Evolutionary conservation across 92 coral and sea anemone species (phyloP), one percentile per base, ranked within the genome.

Genomic region (Actinostola sp.): DNA sequence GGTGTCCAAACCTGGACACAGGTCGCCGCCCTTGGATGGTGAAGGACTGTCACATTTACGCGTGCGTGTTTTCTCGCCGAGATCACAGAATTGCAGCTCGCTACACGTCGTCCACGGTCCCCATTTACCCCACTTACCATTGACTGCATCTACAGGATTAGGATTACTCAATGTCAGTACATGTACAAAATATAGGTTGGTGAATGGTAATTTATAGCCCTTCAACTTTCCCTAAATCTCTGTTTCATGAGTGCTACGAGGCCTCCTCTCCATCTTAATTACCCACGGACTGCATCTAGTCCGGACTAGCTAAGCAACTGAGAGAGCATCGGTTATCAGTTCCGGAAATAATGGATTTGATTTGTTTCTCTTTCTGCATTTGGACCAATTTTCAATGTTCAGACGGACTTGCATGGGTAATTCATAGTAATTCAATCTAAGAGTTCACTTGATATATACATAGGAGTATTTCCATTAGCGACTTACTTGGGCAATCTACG

Each of bases 101-200:
- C 82, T 78, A 59, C 89, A 85, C 35, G 46, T 78, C 23, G 84
- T 48, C 80, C 78, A 85, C 2, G 67, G 66, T 29, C 78, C 85
- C 89, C 89, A 85, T 1, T 46, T 10, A 55, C 89, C 89, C 89
- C 89, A 85, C 5, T 72, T 67, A 16, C 89, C 89, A 59, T 85
- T 58, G 26, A 85, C 70, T 12, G 69, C 75, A 73, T 85, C 89
- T 85, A 58, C 32, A 67, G 35, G 42, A 36, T 4, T n/a, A n/a
- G n/a, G n/a, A n/a, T n/a, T n/a, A n/a, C n/a, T n/a, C n/a, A n/a
- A n/a, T n/a, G n/a, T n/a, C n/a, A n/a, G n/a, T n/a, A n/a, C n/a
- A n/a, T n/a, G n/a, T n/a, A n/a, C n/a, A n/a, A n/a, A n/a, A n/a
- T n/a, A n/a, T n/a, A n/a, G n/a, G n/a, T n/a, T n/a, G n/a, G n/a